These are phyloP conservation scores for Hirtodrosophila histrioides DNA, from an alignment of 2,888 invertebrate genomes.

Conservation along the genomic window DNA sequence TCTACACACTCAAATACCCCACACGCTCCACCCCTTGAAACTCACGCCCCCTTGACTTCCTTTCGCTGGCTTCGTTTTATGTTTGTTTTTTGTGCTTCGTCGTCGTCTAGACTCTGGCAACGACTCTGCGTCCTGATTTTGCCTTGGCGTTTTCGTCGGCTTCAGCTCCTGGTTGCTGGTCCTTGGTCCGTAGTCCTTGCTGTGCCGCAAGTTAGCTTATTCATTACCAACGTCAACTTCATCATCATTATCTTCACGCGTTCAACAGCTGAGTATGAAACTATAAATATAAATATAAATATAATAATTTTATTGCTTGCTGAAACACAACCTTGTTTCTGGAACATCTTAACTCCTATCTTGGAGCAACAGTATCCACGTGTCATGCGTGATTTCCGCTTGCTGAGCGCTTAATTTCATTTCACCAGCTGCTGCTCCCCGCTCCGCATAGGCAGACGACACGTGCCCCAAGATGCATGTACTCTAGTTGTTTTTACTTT, in stretches of 20 bases:
- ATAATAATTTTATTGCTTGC: constrained; percentile 17
- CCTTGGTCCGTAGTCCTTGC: constrained; percentile 1
- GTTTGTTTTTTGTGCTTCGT: constrained; percentile 63
- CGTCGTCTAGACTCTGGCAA: constrained; percentile 43
- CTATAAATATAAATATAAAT: constrained; percentile 62
- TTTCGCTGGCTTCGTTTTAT: constrained; percentile 52
- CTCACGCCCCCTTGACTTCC: background rate
- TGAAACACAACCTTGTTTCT: constrained; percentile 45
- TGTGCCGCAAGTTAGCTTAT: constrained; percentile 57
- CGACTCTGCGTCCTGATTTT: constrained; percentile 17
- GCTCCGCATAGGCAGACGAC: constrained; percentile 10
- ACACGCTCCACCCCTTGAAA: background rate
- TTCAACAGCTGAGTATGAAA: constrained; percentile 52
- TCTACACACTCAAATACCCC: background rate
- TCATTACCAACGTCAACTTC: constrained; percentile 58
- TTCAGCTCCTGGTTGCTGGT: constrained; percentile 2
- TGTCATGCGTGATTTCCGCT: constrained; percentile 67
- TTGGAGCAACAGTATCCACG: constrained; percentile 18
- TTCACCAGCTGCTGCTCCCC: constrained; percentile 36
- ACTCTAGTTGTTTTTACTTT: constrained; percentile 19
- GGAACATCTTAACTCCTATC: constrained; percentile 22
- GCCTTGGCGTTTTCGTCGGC: constrained; percentile 6
- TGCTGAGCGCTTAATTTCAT: constrained; percentile 67
- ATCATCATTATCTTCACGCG: constrained; percentile 14
- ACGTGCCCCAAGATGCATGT: constrained; percentile 21